phyloP scores from a whole-genome alignment of 1,140 invertebrate species.

The Pomacea maculata region DNA sequence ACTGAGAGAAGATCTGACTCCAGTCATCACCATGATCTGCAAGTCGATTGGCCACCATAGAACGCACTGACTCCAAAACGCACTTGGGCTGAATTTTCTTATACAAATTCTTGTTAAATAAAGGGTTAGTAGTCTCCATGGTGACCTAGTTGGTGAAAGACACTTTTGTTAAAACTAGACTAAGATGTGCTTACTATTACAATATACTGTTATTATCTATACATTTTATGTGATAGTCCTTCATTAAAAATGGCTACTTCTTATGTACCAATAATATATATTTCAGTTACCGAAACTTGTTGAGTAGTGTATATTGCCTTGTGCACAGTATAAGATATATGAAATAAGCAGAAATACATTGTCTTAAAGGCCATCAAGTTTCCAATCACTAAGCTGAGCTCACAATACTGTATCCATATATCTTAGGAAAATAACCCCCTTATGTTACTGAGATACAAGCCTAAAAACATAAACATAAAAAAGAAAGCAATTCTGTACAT shows the following conservation, averaged over 20 bases:
- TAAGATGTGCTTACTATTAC: not conserved
- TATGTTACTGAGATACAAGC: too few species aligned
- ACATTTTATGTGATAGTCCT: not conserved
- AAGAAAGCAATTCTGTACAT: too few species aligned
- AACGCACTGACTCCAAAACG: conserved; percentile 80
- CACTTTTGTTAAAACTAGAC: not conserved
- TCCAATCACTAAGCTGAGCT: too few species aligned
- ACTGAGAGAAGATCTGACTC: conserved; percentile 71
- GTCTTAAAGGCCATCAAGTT: too few species aligned
- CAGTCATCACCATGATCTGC: conserved; percentile 77
- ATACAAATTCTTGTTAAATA: conserved; percentile 74
- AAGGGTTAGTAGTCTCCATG: conserved; percentile 79
- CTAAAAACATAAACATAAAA: too few species aligned
- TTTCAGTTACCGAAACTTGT: too few species aligned
- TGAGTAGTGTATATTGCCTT: too few species aligned
- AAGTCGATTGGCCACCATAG: conserved; percentile 86
- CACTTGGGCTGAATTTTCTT: conserved; percentile 69
- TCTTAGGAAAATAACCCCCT: too few species aligned
- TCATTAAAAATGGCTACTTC: not conserved
- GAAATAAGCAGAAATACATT: too few species aligned
- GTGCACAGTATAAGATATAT: too few species aligned
- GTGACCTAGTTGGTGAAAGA: conserved; percentile 49
- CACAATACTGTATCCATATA: too few species aligned
- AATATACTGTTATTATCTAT: not conserved
- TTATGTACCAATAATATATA: too few species aligned